Evolutionary conservation across 2,888 invertebrate species (phyloP).

Genomic region (Heliothis peltigera): DNA sequence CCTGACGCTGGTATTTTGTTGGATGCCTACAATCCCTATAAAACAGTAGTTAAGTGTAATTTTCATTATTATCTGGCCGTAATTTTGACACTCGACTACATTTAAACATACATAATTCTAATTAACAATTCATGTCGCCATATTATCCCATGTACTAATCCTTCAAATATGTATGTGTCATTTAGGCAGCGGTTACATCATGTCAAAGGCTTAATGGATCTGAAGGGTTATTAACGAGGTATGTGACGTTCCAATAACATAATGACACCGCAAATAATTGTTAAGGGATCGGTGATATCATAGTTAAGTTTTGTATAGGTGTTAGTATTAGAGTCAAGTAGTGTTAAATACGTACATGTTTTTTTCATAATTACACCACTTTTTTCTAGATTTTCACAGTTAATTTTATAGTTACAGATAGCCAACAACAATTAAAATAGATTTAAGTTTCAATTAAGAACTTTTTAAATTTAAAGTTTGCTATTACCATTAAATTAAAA

Average conservation of each 20-base stretch:
- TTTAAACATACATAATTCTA: background rate
- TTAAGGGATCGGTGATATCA: conserved; percentile 36
- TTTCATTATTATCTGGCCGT: too few relatives aligned
- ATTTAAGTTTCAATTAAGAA: too few relatives aligned
- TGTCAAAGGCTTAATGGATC: conserved; percentile 45
- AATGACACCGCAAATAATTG: conserved; percentile 40
- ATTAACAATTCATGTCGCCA: conserved; percentile 8
- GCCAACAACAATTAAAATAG: too few relatives aligned
- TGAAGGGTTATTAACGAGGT: conserved; percentile 32
- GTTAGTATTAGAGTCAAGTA: conserved; percentile 1
- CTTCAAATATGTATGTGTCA: conserved; percentile 46
- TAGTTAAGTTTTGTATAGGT: conserved; percentile 20
- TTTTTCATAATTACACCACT: too few relatives aligned
- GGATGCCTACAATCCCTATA: too few relatives aligned
- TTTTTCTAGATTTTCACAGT: too few relatives aligned
- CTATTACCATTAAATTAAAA: too few relatives aligned
- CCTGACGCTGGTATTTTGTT: too few relatives aligned
- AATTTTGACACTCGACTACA: too few relatives aligned
- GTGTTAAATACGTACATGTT: background rate
- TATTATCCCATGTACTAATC: conserved; percentile 17
- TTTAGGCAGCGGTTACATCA: conserved; percentile 30
- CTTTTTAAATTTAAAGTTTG: too few relatives aligned
- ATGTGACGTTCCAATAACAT: conserved; percentile 39
- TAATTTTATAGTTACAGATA: too few relatives aligned
- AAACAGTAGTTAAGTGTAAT: too few relatives aligned